Conservation (phyloP, 1,140 invertebrate genomes). For the Ridgeia piscesae region DNA sequence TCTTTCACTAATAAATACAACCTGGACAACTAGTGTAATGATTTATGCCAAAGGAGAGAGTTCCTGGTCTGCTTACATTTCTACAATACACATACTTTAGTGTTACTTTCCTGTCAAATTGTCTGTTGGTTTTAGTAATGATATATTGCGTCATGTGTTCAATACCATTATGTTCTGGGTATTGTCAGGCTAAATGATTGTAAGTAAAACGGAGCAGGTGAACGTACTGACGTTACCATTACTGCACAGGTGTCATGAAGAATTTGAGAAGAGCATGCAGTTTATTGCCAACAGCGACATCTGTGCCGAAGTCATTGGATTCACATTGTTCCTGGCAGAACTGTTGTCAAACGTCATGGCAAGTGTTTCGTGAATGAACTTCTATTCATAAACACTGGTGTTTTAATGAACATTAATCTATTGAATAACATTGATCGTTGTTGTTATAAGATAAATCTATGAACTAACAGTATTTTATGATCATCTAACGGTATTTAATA, state of each 20-base stretch:
- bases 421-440: too few relatives aligned
- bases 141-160: too few relatives aligned
- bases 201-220: background rate
- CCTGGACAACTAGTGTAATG: too few relatives aligned
- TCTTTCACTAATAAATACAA: too few relatives aligned
- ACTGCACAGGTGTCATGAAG: background rate
- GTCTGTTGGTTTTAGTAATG: too few relatives aligned
- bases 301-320: background rate
- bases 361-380: background rate
- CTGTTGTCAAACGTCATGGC: background rate
- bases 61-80: too few relatives aligned
- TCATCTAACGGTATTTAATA: background rate
- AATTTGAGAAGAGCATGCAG: background rate
- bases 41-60: too few relatives aligned
- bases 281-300: background rate
- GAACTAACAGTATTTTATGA: background rate
- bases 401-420: too few relatives aligned
- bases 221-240: background rate
- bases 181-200: background rate
- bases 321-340: background rate
- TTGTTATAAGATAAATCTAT: too few relatives aligned
- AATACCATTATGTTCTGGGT: background rate
- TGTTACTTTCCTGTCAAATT: too few relatives aligned
- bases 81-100: too few relatives aligned
- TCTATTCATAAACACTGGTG: background rate